Percentiles rank a stretch among this genome's conserved stretches.
These are phyloP conservation scores for Lydus trimaculatus DNA, from an alignment of 2,888 invertebrate species.

Conservation along the genomic window DNA sequence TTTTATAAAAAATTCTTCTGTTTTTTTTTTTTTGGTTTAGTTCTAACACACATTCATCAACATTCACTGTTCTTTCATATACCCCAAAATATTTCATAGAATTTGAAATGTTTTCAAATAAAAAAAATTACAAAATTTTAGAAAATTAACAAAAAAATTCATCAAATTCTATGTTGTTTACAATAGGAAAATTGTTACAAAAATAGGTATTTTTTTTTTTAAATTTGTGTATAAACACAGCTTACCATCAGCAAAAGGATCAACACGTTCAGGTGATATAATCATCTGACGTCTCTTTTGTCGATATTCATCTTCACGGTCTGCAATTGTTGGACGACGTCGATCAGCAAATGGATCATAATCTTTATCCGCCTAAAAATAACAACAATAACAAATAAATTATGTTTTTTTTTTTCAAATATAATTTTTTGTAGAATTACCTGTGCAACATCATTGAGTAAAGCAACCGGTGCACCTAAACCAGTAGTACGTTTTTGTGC, in stretches of 20 bases:
- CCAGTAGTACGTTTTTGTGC: conserved; percentile 74
- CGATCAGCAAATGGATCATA: conserved; percentile 95
- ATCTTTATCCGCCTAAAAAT: conserved; percentile 82
- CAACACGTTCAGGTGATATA: conserved; percentile 96
- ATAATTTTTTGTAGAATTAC: conserved; percentile 65
- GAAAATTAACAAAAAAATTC: neutral
- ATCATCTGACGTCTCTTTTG: conserved; percentile 88
- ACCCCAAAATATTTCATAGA: conserved; percentile 44
- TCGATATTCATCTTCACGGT: conserved; percentile 96
- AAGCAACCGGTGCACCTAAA: conserved; percentile 82
- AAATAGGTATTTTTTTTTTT: neutral
- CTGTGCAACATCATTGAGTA: conserved; percentile 90
- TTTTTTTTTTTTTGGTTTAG: conserved; percentile 31
- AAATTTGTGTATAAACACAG: conserved; percentile 40
- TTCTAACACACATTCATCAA: conserved; percentile 35
- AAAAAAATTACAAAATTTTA: conserved; percentile 6
- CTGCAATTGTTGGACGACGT: conserved; percentile 90
- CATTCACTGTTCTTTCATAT: conserved; percentile 43
- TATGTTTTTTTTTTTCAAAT: too few relatives aligned
- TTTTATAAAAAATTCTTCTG: conserved; percentile 27
- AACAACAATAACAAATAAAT: conserved; percentile 16
- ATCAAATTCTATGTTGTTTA: conserved; percentile 27
- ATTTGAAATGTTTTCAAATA: conserved; percentile 22
- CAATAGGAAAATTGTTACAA: conserved; percentile 16
- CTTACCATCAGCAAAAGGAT: conserved; percentile 98